A percentile compares a stretch with the other conserved stretches of the same genome.
Evolutionary conservation across 1,140 invertebrate species (phyloP).

Genomic region (Antheraea pernyi): DNA sequence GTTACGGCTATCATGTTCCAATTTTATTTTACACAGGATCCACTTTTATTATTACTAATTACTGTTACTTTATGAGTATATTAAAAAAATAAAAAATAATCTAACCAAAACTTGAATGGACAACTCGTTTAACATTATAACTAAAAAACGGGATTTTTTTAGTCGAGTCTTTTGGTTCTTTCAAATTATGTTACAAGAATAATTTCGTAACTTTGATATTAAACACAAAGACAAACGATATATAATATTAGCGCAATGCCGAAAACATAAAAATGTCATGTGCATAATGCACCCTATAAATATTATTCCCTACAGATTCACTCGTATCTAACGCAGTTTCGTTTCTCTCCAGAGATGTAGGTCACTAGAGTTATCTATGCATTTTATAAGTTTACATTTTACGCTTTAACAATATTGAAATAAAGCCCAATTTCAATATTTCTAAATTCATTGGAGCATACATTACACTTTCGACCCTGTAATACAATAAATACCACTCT

Average conservation of each 20-base stretch:
- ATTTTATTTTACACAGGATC: too few relatives aligned
- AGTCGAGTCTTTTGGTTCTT: too few relatives aligned
- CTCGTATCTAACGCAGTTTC: constrained; percentile 56
- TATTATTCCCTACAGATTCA: constrained; percentile 68
- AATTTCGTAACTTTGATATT: not conserved
- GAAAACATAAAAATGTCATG: constrained; percentile 76
- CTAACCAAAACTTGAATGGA: too few relatives aligned
- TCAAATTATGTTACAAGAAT: not conserved
- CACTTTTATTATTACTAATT: too few relatives aligned
- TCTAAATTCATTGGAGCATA: constrained; percentile 20
- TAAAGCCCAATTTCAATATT: constrained; percentile 26
- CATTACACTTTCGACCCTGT: not conserved
- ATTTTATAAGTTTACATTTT: constrained; percentile 36
- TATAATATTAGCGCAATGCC: constrained; percentile 55
- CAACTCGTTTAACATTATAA: too few relatives aligned
- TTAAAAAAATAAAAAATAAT: too few relatives aligned
- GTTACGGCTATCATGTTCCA: too few relatives aligned
- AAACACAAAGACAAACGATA: constrained; percentile 27
- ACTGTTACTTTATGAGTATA: too few relatives aligned
- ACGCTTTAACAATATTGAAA: constrained; percentile 29
- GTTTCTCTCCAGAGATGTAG: constrained; percentile 73
- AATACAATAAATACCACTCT: not conserved
- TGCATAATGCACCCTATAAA: constrained; percentile 77
- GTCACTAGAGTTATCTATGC: constrained; percentile 60
- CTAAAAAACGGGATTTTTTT: too few relatives aligned